These are phyloP conservation scores for Ornithoptera priamus DNA, from an alignment of 2,888 invertebrate genomes.

Conservation along the genomic window DNA sequence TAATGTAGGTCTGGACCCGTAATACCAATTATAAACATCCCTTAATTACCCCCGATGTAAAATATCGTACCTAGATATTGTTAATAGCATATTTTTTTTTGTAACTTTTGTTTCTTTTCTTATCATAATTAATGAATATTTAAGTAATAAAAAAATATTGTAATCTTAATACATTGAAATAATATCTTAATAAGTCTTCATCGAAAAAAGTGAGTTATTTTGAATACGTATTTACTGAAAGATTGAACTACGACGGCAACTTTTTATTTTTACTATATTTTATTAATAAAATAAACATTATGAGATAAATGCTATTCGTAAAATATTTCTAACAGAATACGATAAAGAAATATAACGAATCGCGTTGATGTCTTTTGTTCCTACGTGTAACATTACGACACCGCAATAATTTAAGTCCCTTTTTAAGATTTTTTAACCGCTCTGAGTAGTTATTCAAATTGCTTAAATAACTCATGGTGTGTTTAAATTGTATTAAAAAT, in stretches of 20 bases:
- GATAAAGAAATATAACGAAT: background rate
- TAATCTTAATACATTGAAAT: background rate
- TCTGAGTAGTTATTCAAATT: background rate
- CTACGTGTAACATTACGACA: background rate
- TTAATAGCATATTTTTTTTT: background rate
- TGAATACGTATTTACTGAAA: background rate
- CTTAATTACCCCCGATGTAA: background rate
- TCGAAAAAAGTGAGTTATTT: too few relatives aligned
- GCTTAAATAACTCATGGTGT: too few relatives aligned
- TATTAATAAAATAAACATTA: background rate
- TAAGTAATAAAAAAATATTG: background rate
- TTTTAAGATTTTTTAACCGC: background rate
- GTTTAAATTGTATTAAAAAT: too few relatives aligned
- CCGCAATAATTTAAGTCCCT: background rate
- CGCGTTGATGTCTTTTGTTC: slow-evolving; percentile 29
- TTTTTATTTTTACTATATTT: background rate
- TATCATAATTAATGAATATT: background rate
- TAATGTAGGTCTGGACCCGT: background rate
- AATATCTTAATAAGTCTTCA: too few relatives aligned
- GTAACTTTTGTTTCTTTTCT: background rate
- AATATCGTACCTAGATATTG: background rate
- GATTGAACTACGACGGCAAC: background rate
- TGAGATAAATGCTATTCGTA: background rate
- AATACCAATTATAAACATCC: background rate
- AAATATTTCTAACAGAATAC: background rate